Evolutionary conservation across 2,113 vertebrate genomes (phyloP).

Genomic region (Oncorhynchus gorbuscha): DNA sequence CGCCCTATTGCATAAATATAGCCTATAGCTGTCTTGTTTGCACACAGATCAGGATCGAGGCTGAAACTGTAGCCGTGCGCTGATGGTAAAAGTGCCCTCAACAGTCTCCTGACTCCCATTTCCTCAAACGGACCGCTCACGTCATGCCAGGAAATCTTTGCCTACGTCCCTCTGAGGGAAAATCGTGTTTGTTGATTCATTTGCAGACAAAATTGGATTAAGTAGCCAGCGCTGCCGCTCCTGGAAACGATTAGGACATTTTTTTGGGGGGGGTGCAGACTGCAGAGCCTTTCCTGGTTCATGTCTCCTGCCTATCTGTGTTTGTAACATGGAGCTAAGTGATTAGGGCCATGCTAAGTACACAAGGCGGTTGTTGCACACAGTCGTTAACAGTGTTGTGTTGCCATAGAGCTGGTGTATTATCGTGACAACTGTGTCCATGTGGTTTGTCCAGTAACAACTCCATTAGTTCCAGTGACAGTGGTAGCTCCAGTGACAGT

Average conservation of each 20-base stretch:
- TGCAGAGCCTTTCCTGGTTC: neutral
- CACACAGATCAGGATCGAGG: too few relatives aligned
- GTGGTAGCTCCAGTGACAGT: slow-evolving; percentile 32
- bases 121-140: neutral
- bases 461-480: slow-evolving; percentile 39
- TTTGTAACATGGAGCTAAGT: too few relatives aligned
- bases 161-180: slow-evolving; percentile 29
- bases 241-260: slow-evolving; percentile 7
- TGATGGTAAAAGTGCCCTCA: too few relatives aligned
- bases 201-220: slow-evolving; percentile 36
- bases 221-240: slow-evolving; percentile 4
- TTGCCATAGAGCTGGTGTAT: neutral
- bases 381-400: neutral
- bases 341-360: neutral
- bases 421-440: too few relatives aligned
- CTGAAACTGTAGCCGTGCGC: too few relatives aligned
- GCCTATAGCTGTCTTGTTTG: too few relatives aligned
- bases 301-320: neutral
- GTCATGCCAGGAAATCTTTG: slow-evolving; percentile 38
- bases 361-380: neutral
- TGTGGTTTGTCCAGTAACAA: too few relatives aligned
- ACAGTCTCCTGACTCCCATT: too few relatives aligned
- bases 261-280: neutral
- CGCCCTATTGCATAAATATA: too few relatives aligned
- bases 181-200: slow-evolving; percentile 27